These are phyloP conservation scores for Melikaiella ostensackeni DNA, from an alignment of 2,888 invertebrate genomes.

Conservation along the genomic window DNA sequence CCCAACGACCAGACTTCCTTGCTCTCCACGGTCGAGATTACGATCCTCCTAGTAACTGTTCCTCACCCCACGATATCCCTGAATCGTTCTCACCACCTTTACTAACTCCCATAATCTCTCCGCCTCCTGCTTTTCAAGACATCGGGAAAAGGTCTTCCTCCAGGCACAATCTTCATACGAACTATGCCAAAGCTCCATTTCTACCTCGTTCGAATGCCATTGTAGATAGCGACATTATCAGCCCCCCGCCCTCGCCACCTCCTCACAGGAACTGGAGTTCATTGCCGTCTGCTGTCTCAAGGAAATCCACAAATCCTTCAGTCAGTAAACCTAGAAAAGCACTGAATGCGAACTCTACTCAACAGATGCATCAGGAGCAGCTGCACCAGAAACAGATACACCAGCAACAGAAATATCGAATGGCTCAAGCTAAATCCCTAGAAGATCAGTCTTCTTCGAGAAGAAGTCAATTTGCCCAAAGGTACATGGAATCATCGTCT, in stretches of 20 bases:
- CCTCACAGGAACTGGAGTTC: conserved; percentile 74
- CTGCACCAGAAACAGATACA: conserved; percentile 57
- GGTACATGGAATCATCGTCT: conserved; percentile 79
- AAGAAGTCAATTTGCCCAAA: conserved; percentile 80
- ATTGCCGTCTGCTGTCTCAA: conserved; percentile 66
- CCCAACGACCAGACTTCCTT: conserved; percentile 70
- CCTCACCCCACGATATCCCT: conserved; percentile 74
- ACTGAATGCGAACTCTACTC: conserved; percentile 46
- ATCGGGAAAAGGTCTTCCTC: conserved; percentile 67
- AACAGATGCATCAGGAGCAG: conserved; percentile 52
- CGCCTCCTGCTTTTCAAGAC: conserved; percentile 85
- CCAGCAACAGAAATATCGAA: conserved; percentile 67
- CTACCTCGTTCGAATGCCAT: conserved; percentile 80
- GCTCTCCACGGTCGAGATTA: conserved; percentile 71
- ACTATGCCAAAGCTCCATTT: conserved; percentile 79
- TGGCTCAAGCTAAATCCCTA: conserved; percentile 79
- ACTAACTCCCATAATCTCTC: conserved; percentile 84
- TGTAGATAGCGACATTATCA: conserved; percentile 79
- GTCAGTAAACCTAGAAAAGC: conserved; percentile 66
- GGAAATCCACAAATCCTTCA: conserved; percentile 60
- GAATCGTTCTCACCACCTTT: conserved; percentile 81
- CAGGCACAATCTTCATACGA: conserved; percentile 62
- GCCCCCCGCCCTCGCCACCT: conserved; percentile 78
- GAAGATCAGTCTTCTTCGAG: conserved; percentile 79
- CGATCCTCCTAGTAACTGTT: conserved; percentile 73